These are phyloP conservation scores for Eupithecia abbreviata DNA, from an alignment of 2,888 invertebrate species.

Conservation along the genomic window DNA sequence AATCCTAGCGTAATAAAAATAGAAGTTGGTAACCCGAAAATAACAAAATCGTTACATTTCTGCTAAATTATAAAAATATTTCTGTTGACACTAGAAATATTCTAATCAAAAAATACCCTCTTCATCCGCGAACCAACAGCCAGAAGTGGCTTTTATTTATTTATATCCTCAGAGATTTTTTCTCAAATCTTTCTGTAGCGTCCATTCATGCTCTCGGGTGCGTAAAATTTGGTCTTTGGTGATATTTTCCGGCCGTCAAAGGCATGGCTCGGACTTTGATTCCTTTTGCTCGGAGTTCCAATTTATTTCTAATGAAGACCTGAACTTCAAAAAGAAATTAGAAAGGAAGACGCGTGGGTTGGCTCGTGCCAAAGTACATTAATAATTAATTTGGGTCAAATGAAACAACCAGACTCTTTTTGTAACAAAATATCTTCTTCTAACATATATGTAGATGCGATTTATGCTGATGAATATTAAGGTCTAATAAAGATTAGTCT, in stretches of 20 bases:
- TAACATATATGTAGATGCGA: too few relatives aligned
- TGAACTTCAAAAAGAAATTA: background rate
- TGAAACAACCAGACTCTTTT: background rate
- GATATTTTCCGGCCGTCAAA: constrained; percentile 40
- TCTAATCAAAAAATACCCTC: background rate
- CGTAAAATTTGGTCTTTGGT: constrained; percentile 51
- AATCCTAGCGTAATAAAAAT: background rate
- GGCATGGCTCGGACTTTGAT: constrained; percentile 25
- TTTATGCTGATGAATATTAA: too few relatives aligned
- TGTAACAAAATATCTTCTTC: too few relatives aligned
- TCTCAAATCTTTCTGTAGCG: constrained; percentile 46
- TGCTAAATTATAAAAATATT: background rate
- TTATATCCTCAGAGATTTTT: constrained; percentile 5
- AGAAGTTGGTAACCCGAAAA: background rate
- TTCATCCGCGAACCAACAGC: background rate
- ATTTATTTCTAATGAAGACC: constrained; percentile 19
- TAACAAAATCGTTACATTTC: background rate
- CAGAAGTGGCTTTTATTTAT: constrained; percentile 4
- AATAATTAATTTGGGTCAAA: background rate
- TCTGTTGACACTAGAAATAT: constrained; percentile 1
- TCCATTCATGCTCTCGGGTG: constrained; percentile 45
- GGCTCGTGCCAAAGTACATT: background rate
- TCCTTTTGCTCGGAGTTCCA: constrained; percentile 22
- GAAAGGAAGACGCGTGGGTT: background rate
- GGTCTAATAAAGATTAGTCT: too few relatives aligned